Percentiles rank a stretch among this genome's conserved stretches.
Conservation (phyloP, 2,113 vertebrate species). For the Chrysemys picta region DNA sequence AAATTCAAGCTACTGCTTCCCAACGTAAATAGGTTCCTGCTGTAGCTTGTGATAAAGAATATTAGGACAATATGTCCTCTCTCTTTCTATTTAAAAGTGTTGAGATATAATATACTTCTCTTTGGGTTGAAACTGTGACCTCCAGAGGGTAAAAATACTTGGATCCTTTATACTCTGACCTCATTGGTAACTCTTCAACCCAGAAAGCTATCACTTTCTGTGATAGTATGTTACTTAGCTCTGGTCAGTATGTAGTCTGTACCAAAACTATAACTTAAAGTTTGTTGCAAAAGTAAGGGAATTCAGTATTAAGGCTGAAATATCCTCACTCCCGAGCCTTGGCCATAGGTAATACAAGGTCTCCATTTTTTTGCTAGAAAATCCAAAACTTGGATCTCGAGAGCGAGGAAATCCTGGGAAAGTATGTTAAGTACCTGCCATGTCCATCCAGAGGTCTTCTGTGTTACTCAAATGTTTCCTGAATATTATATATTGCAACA, state of each 20-base stretch:
- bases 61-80: neutral
- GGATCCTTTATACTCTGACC: neutral
- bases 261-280: fast-evolving
- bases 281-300: neutral
- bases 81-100: neutral
- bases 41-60: neutral
- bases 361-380: neutral
- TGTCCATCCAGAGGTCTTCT: neutral
- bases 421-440: neutral
- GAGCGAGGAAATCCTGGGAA: neutral
- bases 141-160: neutral
- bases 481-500: neutral
- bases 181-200: neutral
- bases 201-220: neutral
- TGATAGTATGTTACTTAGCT: neutral
- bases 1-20: neutral
- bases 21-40: neutral
- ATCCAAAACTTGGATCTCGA: neutral
- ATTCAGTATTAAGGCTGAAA: neutral
- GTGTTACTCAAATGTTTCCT: neutral
- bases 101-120: neutral
- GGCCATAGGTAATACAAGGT: neutral
- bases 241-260: neutral
- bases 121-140: neutral
- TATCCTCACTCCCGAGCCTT: neutral